These are phyloP conservation scores for Phrynosoma blainvillii DNA, from an alignment of 2,113 vertebrate genomes.

Conservation along the genomic window DNA sequence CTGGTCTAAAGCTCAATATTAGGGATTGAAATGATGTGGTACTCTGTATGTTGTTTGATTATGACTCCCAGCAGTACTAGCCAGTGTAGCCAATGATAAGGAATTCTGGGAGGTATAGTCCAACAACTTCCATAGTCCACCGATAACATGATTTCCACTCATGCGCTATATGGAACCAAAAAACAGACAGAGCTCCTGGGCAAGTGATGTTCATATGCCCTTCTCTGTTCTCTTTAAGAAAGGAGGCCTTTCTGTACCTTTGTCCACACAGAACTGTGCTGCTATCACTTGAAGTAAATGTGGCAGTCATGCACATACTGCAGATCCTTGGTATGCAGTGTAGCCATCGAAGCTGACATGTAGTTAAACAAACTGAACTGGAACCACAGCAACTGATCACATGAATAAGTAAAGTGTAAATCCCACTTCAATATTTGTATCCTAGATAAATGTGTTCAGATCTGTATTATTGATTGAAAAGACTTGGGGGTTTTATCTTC, in stretches of 20 bases:
- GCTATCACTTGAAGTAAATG: not conserved
- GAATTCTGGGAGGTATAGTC: no score
- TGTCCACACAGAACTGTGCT: not conserved
- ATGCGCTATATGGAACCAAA: no score
- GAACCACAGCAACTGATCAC: slow-evolving; percentile 28
- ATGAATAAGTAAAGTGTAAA: slow-evolving; percentile 53
- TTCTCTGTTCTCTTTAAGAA: not conserved
- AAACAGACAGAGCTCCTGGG: not conserved
- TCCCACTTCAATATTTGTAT: slow-evolving; percentile 51
- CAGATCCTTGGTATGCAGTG: not conserved
- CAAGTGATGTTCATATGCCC: not conserved
- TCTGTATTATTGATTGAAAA: slow-evolving; percentile 57
- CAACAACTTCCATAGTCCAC: no score
- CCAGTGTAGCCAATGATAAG: no score
- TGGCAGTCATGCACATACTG: no score
- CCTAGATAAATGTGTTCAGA: slow-evolving; percentile 55
- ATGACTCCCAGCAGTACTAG: no score
- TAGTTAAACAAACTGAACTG: not conserved
- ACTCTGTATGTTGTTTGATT: no score
- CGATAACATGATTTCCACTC: no score
- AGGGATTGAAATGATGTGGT: no score
- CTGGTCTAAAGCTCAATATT: not conserved
- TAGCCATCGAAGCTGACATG: not conserved
- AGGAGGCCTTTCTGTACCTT: not conserved
- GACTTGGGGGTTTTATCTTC: slow-evolving; percentile 30